Base-by-base conservation (phyloP, 2,113 vertebrate genomes). In the Chlorodrepanis virens region DNA sequence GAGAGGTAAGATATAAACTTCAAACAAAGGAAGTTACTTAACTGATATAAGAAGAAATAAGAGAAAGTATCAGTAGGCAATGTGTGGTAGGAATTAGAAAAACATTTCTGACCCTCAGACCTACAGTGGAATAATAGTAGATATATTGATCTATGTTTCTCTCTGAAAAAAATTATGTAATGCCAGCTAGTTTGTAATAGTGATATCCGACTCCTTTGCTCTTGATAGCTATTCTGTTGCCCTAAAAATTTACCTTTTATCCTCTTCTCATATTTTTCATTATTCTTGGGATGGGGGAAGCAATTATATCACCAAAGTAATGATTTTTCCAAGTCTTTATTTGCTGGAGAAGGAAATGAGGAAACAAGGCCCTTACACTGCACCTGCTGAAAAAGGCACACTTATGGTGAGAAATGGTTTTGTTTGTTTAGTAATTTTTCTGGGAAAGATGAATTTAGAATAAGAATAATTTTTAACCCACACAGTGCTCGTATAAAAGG, bases 331-430 rank as follows among this genome's bases (percentile, higher is more conserved):
- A 56, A 63, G 8, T 10, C 21, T 40, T 82, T 84, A 5, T 37
- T 59, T 87, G 4, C 15, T 77, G 40, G 31, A 80, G 37, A 31
- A 33, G 21, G 27, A 54, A 74, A 16, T 2, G 6, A 16, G 8
- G 4, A 57, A 60, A 20, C 6, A 25, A 12, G 12, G 2, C 35
- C 42, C 21, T 56, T 47, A 18, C 0, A 2, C 6, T n/a, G 8
- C 8, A 49, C 7, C 33, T 54, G 17, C 11, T 72, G 21, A 80
- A 65, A 60, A 72, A 68, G 12, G 4, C 3, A 37, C 12, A 24
- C 3, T 39, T 27, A 10, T 13, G 9, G 6, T 16, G 8, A 60
- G 15, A 76, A 91, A 78, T 47, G 3, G 1, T 50, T 57, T 61
- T 49, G 3, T 35, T 31, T 31, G 20, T 57, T 78, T 63, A 29